These are phyloP conservation scores for Harpegnathos saltator DNA, from an alignment of 1,140 invertebrate species.

Conservation along the genomic window DNA sequence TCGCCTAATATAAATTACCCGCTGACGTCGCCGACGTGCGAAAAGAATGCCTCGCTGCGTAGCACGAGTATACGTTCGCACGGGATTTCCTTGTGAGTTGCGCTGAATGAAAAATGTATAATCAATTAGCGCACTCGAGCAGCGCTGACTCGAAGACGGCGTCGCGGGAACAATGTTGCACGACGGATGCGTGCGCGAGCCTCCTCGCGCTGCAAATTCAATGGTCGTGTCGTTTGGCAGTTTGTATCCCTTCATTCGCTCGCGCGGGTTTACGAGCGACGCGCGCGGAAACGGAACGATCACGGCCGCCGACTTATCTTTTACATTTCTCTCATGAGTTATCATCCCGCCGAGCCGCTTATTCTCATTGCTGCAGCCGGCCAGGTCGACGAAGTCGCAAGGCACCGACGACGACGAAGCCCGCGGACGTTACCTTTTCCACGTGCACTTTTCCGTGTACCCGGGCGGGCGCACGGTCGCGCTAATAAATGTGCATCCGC, in stretches of 20 bases:
- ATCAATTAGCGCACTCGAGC: too few relatives aligned
- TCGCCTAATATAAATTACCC: too few relatives aligned
- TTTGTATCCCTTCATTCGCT: constrained; percentile 45
- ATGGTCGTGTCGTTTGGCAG: constrained; percentile 25
- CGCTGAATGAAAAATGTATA: too few relatives aligned
- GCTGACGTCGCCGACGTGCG: too few relatives aligned
- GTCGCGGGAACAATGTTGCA: too few relatives aligned
- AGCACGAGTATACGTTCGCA: too few relatives aligned
- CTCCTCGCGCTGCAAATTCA: constrained; percentile 15
- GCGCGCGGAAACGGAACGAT: constrained; percentile 27
- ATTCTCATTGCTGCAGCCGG: constrained; percentile 51
- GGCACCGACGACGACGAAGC: constrained; percentile 2
- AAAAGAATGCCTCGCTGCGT: too few relatives aligned
- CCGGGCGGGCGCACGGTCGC: constrained; percentile 39
- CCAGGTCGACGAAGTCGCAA: constrained; percentile 35
- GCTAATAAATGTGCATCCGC: constrained; percentile 53
- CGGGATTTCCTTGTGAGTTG: too few relatives aligned
- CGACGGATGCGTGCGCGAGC: background rate
- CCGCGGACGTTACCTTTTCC: background rate
- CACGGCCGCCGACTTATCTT: constrained; percentile 27
- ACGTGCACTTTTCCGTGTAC: constrained; percentile 29
- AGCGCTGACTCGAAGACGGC: too few relatives aligned
- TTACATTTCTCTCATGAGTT: constrained; percentile 63
- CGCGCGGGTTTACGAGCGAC: constrained; percentile 45
- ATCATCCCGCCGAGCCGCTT: constrained; percentile 34